These are phyloP conservation scores for Porites australiensis DNA, from an alignment of 64 coral and sea anemone species.

Conservation along the genomic window DNA sequence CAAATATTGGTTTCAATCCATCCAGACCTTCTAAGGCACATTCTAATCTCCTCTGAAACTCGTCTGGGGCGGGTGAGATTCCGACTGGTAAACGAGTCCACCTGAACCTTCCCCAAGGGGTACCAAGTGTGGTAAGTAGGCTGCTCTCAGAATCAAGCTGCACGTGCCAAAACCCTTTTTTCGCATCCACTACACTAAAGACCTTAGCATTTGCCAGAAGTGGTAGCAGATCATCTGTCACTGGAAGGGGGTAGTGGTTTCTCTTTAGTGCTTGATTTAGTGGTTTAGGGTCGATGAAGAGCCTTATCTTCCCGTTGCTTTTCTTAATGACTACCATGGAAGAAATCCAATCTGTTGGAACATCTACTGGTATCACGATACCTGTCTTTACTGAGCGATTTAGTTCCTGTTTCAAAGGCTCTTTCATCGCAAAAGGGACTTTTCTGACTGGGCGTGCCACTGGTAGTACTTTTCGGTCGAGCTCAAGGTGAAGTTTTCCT, in stretches of 20 bases:
- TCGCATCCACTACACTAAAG: slow-evolving; percentile 57
- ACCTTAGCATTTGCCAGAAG: slow-evolving; percentile 16
- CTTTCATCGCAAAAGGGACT: slow-evolving; percentile 55
- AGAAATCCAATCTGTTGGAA: slow-evolving; percentile 52
- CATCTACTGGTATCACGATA: slow-evolving; percentile 58
- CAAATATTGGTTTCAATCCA: slow-evolving; percentile 28
- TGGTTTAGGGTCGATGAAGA: slow-evolving; percentile 50
- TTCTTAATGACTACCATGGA: slow-evolving; percentile 26
- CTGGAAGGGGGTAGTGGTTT: slow-evolving; percentile 49
- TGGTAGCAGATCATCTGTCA: slow-evolving; percentile 51
- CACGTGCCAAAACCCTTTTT: slow-evolving; percentile 65
- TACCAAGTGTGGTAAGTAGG: slow-evolving; percentile 48
- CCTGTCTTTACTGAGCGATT: slow-evolving; percentile 20
- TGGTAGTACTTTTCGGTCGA: slow-evolving; percentile 45
- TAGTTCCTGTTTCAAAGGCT: slow-evolving; percentile 62
- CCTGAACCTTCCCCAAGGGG: slow-evolving; percentile 49
- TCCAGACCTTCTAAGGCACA: slow-evolving; percentile 10
- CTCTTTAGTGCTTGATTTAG: slow-evolving; percentile 54
- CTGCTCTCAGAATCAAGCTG: slow-evolving; percentile 36
- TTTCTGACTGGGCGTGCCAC: slow-evolving; percentile 54
- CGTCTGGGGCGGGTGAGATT: slow-evolving; percentile 52
- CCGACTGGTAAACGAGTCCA: slow-evolving; percentile 54
- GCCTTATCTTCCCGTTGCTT: slow-evolving; percentile 38
- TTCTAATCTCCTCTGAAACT: slow-evolving; percentile 61
- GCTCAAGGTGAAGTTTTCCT: slow-evolving; percentile 48